Evolutionary conservation across 2,113 vertebrate species (phyloP).

Genomic region (Sprattus sprattus): DNA sequence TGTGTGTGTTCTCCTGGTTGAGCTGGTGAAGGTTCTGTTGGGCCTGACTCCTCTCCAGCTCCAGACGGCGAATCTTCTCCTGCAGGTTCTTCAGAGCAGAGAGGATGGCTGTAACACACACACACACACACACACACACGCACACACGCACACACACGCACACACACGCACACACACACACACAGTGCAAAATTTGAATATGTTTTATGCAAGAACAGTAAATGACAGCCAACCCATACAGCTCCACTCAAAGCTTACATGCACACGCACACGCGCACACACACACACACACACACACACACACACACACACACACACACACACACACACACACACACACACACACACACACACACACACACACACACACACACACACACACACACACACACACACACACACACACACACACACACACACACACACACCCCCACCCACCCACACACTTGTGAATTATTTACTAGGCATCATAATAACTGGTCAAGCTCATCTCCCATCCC

Average conservation of each 20-base stretch:
- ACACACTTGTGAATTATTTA: slow-evolving; percentile 29
- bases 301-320: slow-evolving; percentile 17
- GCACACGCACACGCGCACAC: neutral
- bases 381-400: slow-evolving; percentile 23
- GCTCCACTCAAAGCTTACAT: too few species aligned
- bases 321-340: too few species aligned
- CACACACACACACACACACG: neutral
- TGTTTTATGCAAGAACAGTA: too few species aligned
- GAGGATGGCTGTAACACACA: slow-evolving; percentile 73
- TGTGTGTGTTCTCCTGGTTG: slow-evolving; percentile 60
- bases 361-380: too few species aligned
- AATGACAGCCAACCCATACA: too few species aligned
- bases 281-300: neutral
- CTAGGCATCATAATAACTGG: neutral
- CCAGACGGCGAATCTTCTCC: slow-evolving; percentile 63
- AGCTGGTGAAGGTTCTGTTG: slow-evolving; percentile 79
- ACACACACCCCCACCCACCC: slow-evolving; percentile 47
- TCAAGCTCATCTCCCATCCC: neutral
- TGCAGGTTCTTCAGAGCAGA: slow-evolving; percentile 68
- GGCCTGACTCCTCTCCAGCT: slow-evolving; percentile 78
- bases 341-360: too few species aligned
- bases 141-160: slow-evolving; percentile 11
- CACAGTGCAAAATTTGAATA: too few species aligned
- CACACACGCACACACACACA: neutral
- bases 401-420: slow-evolving; percentile 54